Conservation (phyloP, 2,888 invertebrate species). For the Lasioglossum zephyrum region DNA sequence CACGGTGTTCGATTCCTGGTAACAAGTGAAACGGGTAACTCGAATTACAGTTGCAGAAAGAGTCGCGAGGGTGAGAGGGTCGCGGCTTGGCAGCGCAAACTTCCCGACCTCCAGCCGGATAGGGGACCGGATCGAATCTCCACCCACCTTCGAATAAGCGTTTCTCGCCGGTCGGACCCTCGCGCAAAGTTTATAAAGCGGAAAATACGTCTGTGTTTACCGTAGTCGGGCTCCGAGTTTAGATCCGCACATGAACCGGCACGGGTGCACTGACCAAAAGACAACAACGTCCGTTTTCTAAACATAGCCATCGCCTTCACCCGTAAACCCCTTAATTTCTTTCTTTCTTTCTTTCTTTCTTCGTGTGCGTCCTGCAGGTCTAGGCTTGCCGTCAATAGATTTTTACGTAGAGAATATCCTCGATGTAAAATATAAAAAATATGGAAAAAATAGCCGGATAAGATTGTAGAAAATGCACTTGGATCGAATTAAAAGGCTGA, state of each 20-base stretch:
- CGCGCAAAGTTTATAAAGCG: conserved; percentile 26
- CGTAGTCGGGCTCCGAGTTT: conserved; percentile 32
- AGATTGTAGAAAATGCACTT: too few species aligned
- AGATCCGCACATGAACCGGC: conserved; percentile 9
- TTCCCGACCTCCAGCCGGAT: neutral
- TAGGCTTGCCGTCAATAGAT: too few species aligned
- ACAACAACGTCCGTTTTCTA: conserved; percentile 56
- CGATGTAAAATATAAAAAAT: too few species aligned
- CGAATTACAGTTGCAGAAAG: neutral
- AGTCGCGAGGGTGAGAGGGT: neutral
- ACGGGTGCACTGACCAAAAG: conserved; percentile 56
- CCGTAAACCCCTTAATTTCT: conserved; percentile 18
- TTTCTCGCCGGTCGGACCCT: neutral
- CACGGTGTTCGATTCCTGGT: neutral
- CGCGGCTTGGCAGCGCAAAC: neutral
- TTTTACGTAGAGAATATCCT: too few species aligned
- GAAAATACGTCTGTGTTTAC: conserved; percentile 36
- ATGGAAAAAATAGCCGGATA: too few species aligned
- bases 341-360: neutral
- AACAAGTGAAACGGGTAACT: neutral
- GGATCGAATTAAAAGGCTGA: too few species aligned
- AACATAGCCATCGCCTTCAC: conserved; percentile 38
- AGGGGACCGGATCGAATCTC: neutral
- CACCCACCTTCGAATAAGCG: conserved; percentile 24
- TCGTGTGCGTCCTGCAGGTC: neutral